phyloP scores from a whole-genome alignment of 2,888 invertebrate species.

The Caenorhabditis panamensis region DNA sequence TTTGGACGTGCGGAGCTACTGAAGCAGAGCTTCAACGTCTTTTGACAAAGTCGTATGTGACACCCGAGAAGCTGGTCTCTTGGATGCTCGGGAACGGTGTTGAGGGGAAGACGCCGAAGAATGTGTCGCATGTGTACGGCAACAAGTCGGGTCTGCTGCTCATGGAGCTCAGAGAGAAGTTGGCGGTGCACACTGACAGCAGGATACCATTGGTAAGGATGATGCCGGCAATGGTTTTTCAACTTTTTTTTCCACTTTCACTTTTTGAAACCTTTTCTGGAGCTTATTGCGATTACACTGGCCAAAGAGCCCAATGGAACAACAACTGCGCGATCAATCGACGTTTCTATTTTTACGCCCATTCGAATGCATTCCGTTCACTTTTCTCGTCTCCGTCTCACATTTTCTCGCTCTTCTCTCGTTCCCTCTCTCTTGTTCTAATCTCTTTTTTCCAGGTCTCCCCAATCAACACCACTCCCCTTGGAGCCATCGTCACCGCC shows the following conservation, averaged over 20 bases:
- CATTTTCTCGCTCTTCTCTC: background rate
- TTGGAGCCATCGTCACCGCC: constrained; percentile 70
- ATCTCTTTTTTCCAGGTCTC: constrained; percentile 56
- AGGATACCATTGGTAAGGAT: constrained; percentile 74
- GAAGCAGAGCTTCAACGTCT: constrained; percentile 79
- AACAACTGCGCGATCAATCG: background rate
- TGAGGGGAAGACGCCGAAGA: constrained; percentile 41
- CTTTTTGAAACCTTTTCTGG: background rate
- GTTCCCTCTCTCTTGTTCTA: too few species aligned
- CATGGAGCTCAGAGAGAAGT: constrained; percentile 78
- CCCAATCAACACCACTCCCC: constrained; percentile 48
- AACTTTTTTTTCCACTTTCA: background rate
- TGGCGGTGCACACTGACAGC: constrained; percentile 64
- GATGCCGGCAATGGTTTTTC: background rate
- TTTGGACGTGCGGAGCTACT: constrained; percentile 76
- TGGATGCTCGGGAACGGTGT: constrained; percentile 73
- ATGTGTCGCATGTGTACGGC: constrained; percentile 72
- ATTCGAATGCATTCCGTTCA: background rate
- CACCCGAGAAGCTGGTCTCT: constrained; percentile 69
- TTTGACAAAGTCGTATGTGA: constrained; percentile 76
- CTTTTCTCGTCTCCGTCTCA: background rate
- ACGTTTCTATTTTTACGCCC: background rate
- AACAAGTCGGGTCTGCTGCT: constrained; percentile 78
- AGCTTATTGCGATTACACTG: background rate
- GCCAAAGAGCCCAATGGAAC: too few species aligned